phyloP scores from a whole-genome alignment of 2,888 invertebrate species.

The Chydorus sphaericus region DNA sequence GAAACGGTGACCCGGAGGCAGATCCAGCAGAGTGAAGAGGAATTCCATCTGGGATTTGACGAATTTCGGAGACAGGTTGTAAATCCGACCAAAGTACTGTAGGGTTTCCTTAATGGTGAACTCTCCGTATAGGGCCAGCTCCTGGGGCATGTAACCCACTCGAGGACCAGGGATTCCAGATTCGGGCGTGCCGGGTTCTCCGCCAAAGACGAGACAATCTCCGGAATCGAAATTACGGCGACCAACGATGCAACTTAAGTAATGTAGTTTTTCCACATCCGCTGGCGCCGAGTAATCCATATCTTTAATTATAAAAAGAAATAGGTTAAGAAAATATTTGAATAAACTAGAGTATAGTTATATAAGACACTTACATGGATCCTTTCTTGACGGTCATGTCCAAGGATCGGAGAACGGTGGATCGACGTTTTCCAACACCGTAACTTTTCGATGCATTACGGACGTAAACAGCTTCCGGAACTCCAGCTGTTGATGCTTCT shows the following conservation, averaged over 20 bases:
- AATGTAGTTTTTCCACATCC: constrained; percentile 95
- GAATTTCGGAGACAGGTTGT: constrained; percentile 72
- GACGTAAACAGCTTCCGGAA: constrained; percentile 58
- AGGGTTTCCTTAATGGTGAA: constrained; percentile 89
- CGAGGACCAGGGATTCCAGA: constrained; percentile 82
- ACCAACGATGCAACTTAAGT: constrained; percentile 80
- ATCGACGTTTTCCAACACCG: constrained; percentile 71
- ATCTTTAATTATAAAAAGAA: constrained; percentile 52
- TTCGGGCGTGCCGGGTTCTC: constrained; percentile 72
- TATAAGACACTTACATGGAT: constrained; percentile 60
- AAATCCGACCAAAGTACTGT: constrained; percentile 93
- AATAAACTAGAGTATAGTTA: background rate
- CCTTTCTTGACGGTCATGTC: constrained; percentile 89
- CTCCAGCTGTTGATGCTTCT: constrained; percentile 3
- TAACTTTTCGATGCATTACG: constrained; percentile 78
- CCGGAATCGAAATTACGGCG: constrained; percentile 70
- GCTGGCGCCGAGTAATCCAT: constrained; percentile 84
- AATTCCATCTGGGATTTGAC: constrained; percentile 69
- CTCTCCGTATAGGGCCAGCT: constrained; percentile 78
- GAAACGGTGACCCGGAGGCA: constrained; percentile 69
- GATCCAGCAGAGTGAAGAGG: constrained; percentile 73
- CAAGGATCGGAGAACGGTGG: constrained; percentile 72
- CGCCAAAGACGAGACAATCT: constrained; percentile 77
- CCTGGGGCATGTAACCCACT: constrained; percentile 96
- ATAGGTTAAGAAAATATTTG: background rate